Percentiles rank a stretch among this genome's conserved stretches.
phyloP scores from a whole-genome alignment of 2,888 invertebrate genomes.

The Himalopsyche tibetana region DNA sequence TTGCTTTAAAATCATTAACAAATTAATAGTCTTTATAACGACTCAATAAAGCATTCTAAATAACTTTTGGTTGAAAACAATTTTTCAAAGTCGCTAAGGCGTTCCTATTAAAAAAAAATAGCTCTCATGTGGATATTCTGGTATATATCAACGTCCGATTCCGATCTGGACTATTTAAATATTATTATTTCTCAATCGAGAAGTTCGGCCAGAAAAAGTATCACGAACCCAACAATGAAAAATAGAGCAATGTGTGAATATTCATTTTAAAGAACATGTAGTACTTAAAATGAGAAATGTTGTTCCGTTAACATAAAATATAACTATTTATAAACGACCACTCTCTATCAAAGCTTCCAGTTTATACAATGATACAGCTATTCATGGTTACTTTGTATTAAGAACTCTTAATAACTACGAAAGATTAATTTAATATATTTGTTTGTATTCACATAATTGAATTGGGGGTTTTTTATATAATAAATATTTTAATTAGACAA shows the following conservation, averaged over 20 bases:
- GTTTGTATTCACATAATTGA: too few relatives aligned
- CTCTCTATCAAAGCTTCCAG: not conserved
- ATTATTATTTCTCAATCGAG: constrained; percentile 31
- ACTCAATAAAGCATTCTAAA: constrained; percentile 22
- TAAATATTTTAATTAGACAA: too few relatives aligned
- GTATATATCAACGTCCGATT: constrained; percentile 11
- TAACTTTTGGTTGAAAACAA: not conserved
- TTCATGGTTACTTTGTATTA: not conserved
- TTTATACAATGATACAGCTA: not conserved
- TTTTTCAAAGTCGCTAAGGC: constrained; percentile 9
- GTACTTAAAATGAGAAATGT: constrained; percentile 30
- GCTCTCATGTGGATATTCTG: constrained; percentile 16
- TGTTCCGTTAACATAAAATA: not conserved
- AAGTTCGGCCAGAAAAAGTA: not conserved
- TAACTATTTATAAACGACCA: constrained; percentile 23
- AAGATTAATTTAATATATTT: too few relatives aligned
- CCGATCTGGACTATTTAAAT: constrained; percentile 20
- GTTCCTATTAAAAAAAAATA: not conserved
- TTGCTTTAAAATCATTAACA: constrained; percentile 28
- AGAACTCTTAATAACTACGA: not conserved
- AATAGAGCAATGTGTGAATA: constrained; percentile 26
- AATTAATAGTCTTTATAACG: constrained; percentile 23
- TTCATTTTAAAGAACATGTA: constrained; percentile 4
- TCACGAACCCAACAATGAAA: constrained; percentile 26
- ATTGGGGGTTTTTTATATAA: too few relatives aligned